phyloP scores from a whole-genome alignment of 2,797 vertebrate genomes.

The Aselliscus stoliczkanus region DNA sequence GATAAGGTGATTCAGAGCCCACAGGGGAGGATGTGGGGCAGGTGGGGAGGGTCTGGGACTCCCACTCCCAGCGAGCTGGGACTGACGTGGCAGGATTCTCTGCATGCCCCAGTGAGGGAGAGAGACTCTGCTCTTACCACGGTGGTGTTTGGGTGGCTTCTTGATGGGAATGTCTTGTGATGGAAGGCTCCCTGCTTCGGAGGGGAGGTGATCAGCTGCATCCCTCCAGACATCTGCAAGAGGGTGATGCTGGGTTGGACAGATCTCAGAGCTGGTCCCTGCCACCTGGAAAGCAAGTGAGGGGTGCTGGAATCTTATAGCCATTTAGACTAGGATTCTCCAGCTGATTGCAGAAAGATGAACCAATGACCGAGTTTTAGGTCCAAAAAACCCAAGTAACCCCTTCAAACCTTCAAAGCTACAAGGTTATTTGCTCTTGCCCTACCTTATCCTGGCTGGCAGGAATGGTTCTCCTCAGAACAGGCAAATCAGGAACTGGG shows the following conservation, averaged over 20 bases:
- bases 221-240: background rate
- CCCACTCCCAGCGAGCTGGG: background rate
- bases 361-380: background rate
- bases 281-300: constrained; percentile 53
- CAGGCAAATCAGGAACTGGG: background rate
- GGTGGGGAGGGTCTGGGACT: background rate
- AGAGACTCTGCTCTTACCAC: constrained; percentile 43
- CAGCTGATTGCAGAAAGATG: background rate
- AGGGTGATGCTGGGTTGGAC: background rate
- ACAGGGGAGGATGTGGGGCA: background rate
- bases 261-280: background rate
- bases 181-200: background rate
- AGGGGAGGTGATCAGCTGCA: background rate
- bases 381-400: background rate
- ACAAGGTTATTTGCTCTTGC: background rate
- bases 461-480: background rate
- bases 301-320: background rate
- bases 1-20: background rate
- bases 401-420: background rate
- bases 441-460: background rate
- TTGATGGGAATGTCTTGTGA: background rate
- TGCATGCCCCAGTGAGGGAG: background rate
- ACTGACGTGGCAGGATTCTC: background rate
- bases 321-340: background rate
- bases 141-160: constrained; percentile 50